These are phyloP conservation scores for Labeo rohita DNA, from an alignment of 2,113 vertebrate species.

Conservation along the genomic window DNA sequence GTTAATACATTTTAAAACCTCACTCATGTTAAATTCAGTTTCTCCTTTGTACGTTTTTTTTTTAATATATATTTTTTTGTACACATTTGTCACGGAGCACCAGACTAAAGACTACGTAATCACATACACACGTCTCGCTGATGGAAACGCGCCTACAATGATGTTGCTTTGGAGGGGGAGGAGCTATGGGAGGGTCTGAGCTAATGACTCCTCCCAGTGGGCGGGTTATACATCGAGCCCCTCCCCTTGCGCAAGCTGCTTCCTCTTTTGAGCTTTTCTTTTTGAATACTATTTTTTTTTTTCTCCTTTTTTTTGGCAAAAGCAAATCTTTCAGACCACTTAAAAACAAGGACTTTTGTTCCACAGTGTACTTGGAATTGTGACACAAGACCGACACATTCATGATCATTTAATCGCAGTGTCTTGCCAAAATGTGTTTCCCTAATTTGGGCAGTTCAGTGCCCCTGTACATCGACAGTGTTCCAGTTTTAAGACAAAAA, in stretches of 20 bases:
- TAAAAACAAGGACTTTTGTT: constrained; percentile 60
- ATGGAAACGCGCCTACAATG: constrained; percentile 85
- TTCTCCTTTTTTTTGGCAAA: constrained; percentile 70
- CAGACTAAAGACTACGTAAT: constrained; percentile 98
- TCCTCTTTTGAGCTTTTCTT: constrained; percentile 63
- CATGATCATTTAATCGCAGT: constrained; percentile 44
- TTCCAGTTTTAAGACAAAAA: constrained; percentile 25
- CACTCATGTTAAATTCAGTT: constrained; percentile 74
- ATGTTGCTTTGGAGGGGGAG: constrained; percentile 76
- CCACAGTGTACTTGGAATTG: constrained; percentile 52
- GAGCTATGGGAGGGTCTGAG: constrained; percentile 70
- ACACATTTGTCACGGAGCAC: constrained; percentile 88
- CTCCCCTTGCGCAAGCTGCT: constrained; percentile 63
- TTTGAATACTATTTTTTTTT: constrained; percentile 43
- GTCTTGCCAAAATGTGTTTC: constrained; percentile 52
- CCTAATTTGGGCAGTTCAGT: constrained; percentile 18
- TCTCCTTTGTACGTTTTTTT: constrained; percentile 60
- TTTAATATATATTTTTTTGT: constrained; percentile 66
- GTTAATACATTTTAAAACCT: constrained; percentile 65
- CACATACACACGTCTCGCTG: constrained; percentile 90
- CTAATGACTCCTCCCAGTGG: constrained; percentile 36
- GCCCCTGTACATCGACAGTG: constrained; percentile 28
- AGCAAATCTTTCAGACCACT: constrained; percentile 73
- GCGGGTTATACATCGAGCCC: constrained; percentile 43
- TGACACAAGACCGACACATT: constrained; percentile 53